Conservation (phyloP, 2,797 vertebrate genomes). For the Dryobates pubescens region DNA sequence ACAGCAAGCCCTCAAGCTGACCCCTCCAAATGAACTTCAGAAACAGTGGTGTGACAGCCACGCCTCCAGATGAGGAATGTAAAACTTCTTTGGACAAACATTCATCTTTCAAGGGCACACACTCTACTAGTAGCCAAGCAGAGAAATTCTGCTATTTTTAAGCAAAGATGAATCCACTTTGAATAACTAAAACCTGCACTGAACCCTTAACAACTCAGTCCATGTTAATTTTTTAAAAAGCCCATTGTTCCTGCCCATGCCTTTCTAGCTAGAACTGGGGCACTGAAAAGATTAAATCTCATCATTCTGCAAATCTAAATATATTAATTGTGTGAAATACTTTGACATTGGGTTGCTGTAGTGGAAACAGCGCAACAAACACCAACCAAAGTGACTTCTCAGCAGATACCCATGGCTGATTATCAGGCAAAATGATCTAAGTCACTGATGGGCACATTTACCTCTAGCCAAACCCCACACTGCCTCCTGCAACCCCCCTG, state of each 20-base stretch:
- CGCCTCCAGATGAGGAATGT: neutral
- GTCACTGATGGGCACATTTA: accelerated
- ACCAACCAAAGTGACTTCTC: neutral
- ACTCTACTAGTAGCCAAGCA: neutral
- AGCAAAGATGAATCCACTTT: neutral
- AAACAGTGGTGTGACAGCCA: neutral
- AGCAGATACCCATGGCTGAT: neutral
- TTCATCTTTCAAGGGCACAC: neutral
- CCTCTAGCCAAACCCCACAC: neutral
- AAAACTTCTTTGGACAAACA: neutral
- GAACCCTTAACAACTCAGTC: neutral
- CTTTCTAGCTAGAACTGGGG: neutral
- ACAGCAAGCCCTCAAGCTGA: neutral
- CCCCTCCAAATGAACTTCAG: accelerated
- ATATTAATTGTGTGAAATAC: neutral
- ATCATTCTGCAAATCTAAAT: neutral
- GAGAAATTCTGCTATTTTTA: neutral
- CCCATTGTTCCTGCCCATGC: neutral
- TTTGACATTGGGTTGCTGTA: neutral
- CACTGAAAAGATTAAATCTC: neutral
- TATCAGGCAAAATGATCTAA: neutral
- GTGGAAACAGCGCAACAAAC: neutral
- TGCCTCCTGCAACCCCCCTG: accelerated
- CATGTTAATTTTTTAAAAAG: neutral
- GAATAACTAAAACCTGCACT: neutral